Evolutionary conservation across 2,113 vertebrate species (phyloP), one percentile per base, ranked within the genome.

Genomic region (Otis tarda): DNA sequence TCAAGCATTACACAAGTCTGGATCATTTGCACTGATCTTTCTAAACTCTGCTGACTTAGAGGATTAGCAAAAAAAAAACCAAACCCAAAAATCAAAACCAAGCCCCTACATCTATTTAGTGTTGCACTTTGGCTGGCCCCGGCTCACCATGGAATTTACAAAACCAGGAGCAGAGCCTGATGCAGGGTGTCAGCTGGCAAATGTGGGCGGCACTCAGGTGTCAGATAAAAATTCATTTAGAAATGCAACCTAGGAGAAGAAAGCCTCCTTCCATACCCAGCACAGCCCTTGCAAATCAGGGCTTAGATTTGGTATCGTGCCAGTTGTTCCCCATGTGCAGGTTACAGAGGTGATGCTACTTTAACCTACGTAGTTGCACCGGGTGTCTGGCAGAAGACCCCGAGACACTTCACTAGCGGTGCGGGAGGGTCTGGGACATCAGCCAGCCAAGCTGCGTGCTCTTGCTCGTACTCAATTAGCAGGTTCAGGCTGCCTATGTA

Each of bases 1-100:
- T 97, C 89, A 94, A 94, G 89, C 10, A 5, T 96, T 94, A 85
- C 47, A 77, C 37, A 79, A 89, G 67, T 75, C 39, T 85, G 25
- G 87, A 83, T 92, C 78, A 56, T 88, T 94, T 93, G n/a, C 53
- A 68, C 31, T 84, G 77, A 85, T 69, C 82, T 95, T 87, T 83
- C 88, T 70, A 77, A 94, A 89, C 91, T 97, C 83, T 67, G 37
- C 35, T 93, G 80, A 30, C 89, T 88, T 69, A 56, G 41, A 77
- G 39, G 21, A 89, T 50, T n/a, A 84, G 84, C 47, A 93, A 90
- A 81, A 64, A 81, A 64, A 71, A 37, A 30, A 2, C 8, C 15
- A 19, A 68, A 21, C 39, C 11, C 24, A 31, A 22, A 69, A 52
- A 10, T 10, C 37, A 35, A 73, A 84, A 12, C 3, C 70, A 76